phyloP scores from a whole-genome alignment of 1,140 invertebrate genomes.

The Plectrocnemia conspersa region DNA sequence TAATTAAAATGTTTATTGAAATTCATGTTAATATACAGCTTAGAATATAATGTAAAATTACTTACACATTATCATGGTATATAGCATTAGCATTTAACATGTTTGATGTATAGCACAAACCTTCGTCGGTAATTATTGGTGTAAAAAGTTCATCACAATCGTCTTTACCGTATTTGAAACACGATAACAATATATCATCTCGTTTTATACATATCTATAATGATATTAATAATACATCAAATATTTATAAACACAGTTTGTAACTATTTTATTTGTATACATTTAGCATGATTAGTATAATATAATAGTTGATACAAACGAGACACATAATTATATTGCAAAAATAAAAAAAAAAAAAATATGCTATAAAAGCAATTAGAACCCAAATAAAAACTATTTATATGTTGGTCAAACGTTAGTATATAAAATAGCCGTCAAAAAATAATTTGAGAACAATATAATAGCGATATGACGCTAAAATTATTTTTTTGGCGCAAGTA shows the following conservation, averaged over 20 bases:
- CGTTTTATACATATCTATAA: constrained; percentile 50
- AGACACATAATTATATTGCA: no score
- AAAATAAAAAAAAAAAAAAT: no score
- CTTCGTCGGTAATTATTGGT: constrained; percentile 55
- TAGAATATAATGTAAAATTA: constrained; percentile 8
- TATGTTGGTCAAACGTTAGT: no score
- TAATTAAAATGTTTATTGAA: constrained; percentile 15
- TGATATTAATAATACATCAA: constrained; percentile 35
- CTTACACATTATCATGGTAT: constrained; percentile 50
- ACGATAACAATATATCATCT: constrained; percentile 18
- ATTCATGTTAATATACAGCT: not conserved
- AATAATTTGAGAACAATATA: no score
- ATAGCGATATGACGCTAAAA: no score
- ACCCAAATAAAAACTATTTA: no score
- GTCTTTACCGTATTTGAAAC: not conserved
- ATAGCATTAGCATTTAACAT: constrained; percentile 55
- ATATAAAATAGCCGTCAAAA: no score
- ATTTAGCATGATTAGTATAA: no score
- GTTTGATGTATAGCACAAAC: constrained; percentile 66
- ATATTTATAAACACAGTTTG: constrained; percentile 44
- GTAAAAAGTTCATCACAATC: constrained; percentile 38
- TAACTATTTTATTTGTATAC: no score
- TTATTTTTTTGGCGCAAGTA: no score
- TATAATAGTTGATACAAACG: no score
- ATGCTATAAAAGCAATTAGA: no score